These are phyloP conservation scores for Cyprinus carpio DNA, from an alignment of 2,113 vertebrate species.

Conservation along the genomic window DNA sequence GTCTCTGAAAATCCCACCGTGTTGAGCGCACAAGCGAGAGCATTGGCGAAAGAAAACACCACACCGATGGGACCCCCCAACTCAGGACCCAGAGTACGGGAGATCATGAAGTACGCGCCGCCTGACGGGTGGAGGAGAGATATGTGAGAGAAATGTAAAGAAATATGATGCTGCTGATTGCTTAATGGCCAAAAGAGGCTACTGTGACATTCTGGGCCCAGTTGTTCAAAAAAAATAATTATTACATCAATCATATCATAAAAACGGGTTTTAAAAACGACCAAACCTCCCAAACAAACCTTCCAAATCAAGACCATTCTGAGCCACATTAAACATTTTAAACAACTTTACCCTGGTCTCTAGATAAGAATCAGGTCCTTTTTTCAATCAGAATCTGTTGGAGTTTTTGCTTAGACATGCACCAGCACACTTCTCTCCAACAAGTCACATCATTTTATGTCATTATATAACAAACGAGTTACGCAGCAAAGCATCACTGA, in stretches of 20 bases:
- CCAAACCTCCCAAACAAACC: neutral
- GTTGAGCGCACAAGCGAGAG: conserved; percentile 73
- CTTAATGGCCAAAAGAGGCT: neutral
- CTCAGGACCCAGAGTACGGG: conserved; percentile 70
- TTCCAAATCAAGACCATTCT: neutral
- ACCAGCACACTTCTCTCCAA: too few relatives aligned
- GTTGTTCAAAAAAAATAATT: neutral
- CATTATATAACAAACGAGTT: too few relatives aligned
- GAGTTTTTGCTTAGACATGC: too few relatives aligned
- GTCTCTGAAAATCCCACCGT: conserved; percentile 74
- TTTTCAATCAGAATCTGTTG: too few relatives aligned
- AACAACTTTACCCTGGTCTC: too few relatives aligned
- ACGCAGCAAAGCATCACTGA: neutral
- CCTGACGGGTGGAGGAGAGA: conserved; percentile 55
- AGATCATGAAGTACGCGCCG: conserved; percentile 76
- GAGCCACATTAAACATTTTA: neutral
- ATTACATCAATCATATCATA: neutral
- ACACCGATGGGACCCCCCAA: conserved; percentile 71
- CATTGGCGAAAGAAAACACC: conserved; percentile 75
- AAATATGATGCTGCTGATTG: neutral
- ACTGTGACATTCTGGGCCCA: neutral
- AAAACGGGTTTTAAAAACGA: too few relatives aligned
- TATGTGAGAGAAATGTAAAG: too few relatives aligned
- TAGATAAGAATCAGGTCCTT: too few relatives aligned
- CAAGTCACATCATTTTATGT: too few relatives aligned